These are phyloP conservation scores for Rambutsinella grinnellia DNA, from an alignment of 2,888 invertebrate genomes.

Conservation along the genomic window DNA sequence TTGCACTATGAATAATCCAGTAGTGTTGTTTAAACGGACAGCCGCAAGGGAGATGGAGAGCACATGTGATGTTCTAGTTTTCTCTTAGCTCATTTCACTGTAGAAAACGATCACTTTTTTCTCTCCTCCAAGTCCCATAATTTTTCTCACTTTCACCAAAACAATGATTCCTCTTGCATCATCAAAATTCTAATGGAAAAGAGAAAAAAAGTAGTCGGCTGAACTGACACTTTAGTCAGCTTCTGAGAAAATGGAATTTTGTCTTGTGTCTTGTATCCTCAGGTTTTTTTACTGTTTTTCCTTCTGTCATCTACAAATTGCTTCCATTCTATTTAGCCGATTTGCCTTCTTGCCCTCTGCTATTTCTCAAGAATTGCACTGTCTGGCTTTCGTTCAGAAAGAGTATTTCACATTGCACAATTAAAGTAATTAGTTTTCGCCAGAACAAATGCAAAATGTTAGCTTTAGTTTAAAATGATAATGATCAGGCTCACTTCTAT, in stretches of 20 bases:
- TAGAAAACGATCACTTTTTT: not conserved
- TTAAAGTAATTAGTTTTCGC: not conserved
- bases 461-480: not conserved
- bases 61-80: conserved; percentile 29
- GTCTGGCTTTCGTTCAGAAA: not conserved
- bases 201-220: not conserved
- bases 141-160: not conserved
- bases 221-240: not conserved
- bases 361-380: not conserved
- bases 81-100: conserved; percentile 37
- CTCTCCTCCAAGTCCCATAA: not conserved
- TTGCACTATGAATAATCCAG: conserved; percentile 50
- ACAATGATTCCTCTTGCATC: not conserved
- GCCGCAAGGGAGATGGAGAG: not conserved
- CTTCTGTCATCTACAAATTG: not conserved
- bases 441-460: not conserved
- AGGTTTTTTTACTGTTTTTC: conserved; percentile 1
- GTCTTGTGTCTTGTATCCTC: conserved; percentile 10
- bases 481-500: too few species aligned
- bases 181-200: conserved; percentile 1
- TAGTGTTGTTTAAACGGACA: conserved; percentile 27
- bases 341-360: not conserved
- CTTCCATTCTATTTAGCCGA: not conserved
- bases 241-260: conserved; percentile 27
- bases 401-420: not conserved